phyloP scores from a whole-genome alignment of 1,140 invertebrate genomes.

The Drosophila sproati region DNA sequence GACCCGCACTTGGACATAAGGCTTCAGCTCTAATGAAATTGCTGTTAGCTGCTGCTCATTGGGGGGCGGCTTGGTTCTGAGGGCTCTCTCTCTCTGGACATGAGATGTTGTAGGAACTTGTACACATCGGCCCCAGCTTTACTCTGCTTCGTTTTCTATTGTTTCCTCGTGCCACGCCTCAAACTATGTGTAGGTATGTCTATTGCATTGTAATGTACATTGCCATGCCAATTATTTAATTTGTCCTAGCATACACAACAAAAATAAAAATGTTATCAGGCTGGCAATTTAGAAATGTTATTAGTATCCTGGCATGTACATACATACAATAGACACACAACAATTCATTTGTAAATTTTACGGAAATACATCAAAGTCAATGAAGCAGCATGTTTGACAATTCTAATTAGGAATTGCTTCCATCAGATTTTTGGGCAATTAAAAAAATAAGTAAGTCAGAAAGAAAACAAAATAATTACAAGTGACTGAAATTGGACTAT shows the following conservation, averaged over 20 bases:
- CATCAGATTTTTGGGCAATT: neutral
- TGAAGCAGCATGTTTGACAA: neutral
- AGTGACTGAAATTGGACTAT: neutral
- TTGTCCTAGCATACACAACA: slow-evolving; percentile 58
- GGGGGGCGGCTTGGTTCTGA: slow-evolving; percentile 26
- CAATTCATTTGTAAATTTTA: slow-evolving; percentile 21
- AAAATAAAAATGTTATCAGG: slow-evolving; percentile 17
- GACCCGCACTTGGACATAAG: slow-evolving; percentile 27
- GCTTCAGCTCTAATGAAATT: slow-evolving; percentile 77
- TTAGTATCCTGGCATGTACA: slow-evolving; percentile 44
- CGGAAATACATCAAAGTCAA: slow-evolving; percentile 37
- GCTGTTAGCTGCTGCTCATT: slow-evolving; percentile 56
- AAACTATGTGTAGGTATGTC: slow-evolving; percentile 31
- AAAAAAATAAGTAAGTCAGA: neutral
- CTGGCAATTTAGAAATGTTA: slow-evolving; percentile 53
- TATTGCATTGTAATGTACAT: slow-evolving; percentile 59
- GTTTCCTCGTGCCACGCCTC: slow-evolving; percentile 36
- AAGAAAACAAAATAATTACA: neutral
- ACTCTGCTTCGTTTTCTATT: slow-evolving; percentile 7
- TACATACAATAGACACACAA: neutral
- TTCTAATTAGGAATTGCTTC: slow-evolving; percentile 17
- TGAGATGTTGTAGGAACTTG: slow-evolving; percentile 6
- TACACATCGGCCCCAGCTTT: slow-evolving; percentile 5
- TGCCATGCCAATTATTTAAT: slow-evolving; percentile 83
- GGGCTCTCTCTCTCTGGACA: neutral